Evolutionary conservation across 1,140 invertebrate genomes (phyloP).

Genomic region (Aphis craccivora): DNA sequence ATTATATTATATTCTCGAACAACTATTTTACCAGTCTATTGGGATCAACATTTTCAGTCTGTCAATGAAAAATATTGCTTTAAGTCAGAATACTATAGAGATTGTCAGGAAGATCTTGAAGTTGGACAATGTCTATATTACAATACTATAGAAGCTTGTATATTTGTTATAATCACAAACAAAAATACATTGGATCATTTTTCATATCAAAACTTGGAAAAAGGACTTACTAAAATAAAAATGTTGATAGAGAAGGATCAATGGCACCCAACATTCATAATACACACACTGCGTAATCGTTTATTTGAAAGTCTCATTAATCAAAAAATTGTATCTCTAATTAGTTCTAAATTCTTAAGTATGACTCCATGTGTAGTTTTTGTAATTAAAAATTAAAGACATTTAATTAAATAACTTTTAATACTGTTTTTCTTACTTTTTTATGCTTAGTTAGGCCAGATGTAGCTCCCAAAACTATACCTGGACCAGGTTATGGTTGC

Average conservation of each 20-base stretch:
- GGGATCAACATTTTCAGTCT: constrained; percentile 36
- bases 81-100: constrained; percentile 31
- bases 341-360: neutral
- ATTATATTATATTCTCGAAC: constrained; percentile 24
- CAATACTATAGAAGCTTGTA: neutral
- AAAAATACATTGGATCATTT: neutral
- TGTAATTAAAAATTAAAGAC: too few relatives aligned
- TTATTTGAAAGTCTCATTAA: constrained; percentile 14
- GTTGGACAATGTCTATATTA: constrained; percentile 19
- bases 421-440: too few relatives aligned
- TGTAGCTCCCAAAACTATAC: too few relatives aligned
- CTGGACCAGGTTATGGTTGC: too few relatives aligned
- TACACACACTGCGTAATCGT: neutral
- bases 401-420: too few relatives aligned
- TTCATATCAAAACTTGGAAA: constrained; percentile 42
- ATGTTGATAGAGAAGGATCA: neutral
- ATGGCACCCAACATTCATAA: constrained; percentile 26
- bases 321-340: neutral
- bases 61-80: constrained; percentile 35
- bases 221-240: constrained; percentile 20
- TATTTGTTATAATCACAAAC: constrained; percentile 8
- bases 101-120: neutral
- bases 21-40: constrained; percentile 1
- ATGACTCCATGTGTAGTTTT: constrained; percentile 20
- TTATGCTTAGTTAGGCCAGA: too few relatives aligned